phyloP scores from a whole-genome alignment of 2,888 invertebrate species.

The Pomacea canaliculata region DNA sequence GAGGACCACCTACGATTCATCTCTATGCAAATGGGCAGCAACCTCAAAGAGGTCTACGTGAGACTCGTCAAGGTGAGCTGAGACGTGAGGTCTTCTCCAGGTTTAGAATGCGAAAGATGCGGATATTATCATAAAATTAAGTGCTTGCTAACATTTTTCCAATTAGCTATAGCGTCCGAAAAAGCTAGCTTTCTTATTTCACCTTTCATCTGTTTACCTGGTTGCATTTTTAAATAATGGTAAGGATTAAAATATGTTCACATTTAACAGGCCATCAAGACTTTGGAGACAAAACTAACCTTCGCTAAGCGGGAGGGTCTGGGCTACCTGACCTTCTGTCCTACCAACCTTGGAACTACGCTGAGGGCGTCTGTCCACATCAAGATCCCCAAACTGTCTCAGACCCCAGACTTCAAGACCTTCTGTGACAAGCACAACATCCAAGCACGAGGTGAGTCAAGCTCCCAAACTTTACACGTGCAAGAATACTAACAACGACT shows the following conservation, averaged over 20 bases:
- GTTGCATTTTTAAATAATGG: no score
- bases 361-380: constrained; percentile 97
- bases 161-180: no score
- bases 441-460: constrained; percentile 75
- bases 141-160: no score
- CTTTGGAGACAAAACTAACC: constrained; percentile 68
- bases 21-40: constrained; percentile 76
- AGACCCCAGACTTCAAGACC: constrained; percentile 81
- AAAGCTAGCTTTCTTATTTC: no score
- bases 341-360: constrained; percentile 87
- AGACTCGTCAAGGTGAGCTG: constrained; percentile 55
- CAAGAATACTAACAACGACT: no score
- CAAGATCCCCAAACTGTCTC: constrained; percentile 82
- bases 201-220: no score
- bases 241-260: no score
- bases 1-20: constrained; percentile 90
- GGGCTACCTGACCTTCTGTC: constrained; percentile 87
- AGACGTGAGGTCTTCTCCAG: no score
- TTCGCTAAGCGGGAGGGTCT: constrained; percentile 83
- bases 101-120: no score
- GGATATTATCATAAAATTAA: no score
- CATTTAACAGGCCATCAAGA: constrained; percentile 80
- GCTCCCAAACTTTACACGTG: no score
- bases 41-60: constrained; percentile 60
- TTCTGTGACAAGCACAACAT: constrained; percentile 85